Percentiles rank a stretch among this genome's conserved stretches.
Evolutionary conservation across 2,797 vertebrate species (phyloP).

Genomic region (Melanotaenia boesemani): DNA sequence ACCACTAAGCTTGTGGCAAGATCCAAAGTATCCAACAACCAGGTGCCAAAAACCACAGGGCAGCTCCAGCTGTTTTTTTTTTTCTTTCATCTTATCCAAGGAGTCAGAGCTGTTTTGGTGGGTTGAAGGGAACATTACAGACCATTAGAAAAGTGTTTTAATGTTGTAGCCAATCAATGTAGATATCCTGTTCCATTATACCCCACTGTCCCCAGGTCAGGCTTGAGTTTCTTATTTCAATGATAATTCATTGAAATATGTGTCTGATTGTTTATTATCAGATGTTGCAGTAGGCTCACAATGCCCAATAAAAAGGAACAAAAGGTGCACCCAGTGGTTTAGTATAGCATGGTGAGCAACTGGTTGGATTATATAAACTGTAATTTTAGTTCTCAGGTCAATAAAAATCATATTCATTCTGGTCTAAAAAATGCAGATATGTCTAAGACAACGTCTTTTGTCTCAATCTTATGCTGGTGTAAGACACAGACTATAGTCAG

Average conservation of each 20-base stretch:
- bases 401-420: too few species aligned
- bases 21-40: neutral
- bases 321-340: neutral
- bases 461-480: neutral
- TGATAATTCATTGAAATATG: too few species aligned
- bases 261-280: too few species aligned
- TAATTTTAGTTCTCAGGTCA: neutral
- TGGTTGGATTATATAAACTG: neutral
- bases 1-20: too few species aligned
- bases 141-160: neutral
- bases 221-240: too few species aligned
- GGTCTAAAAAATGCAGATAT: neutral
- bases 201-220: too few species aligned
- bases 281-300: too few species aligned
- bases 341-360: neutral
- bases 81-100: neutral
- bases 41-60: neutral
- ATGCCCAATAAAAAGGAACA: neutral
- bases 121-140: neutral
- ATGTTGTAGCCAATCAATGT: too few species aligned
- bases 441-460: neutral
- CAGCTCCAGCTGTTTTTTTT: neutral
- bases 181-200: too few species aligned
- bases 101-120: neutral
- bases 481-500: neutral